A percentile compares a stretch with the other conserved stretches of the same genome.
phyloP scores from a whole-genome alignment of 2,888 invertebrate genomes.

The Cephus spinipes region DNA sequence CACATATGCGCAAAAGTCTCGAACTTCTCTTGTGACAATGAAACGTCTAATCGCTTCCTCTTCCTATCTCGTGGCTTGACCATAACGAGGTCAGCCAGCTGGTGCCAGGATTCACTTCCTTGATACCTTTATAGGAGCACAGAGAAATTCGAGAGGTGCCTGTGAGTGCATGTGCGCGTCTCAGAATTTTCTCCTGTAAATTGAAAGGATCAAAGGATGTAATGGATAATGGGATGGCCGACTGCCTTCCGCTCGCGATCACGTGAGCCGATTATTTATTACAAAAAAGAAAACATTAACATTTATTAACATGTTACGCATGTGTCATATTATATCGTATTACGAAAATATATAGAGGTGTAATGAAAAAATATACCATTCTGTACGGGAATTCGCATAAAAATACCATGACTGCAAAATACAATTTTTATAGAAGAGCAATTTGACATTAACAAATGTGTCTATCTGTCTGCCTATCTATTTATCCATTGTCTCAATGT shows the following conservation, averaged over 20 bases:
- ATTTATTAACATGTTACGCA: slow-evolving; percentile 59
- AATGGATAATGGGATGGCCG: not conserved
- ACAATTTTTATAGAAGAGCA: not conserved
- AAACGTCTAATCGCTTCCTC: not conserved
- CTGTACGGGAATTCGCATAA: not conserved
- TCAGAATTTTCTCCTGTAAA: not conserved
- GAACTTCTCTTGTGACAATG: not conserved
- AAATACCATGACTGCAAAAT: not conserved
- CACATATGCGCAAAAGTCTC: not conserved
- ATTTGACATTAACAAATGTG: not conserved
- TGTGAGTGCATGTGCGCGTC: not conserved
- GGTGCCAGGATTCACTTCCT: not conserved
- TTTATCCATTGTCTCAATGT: not conserved
- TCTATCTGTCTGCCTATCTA: not conserved
- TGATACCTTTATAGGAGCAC: not conserved
- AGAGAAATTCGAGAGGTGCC: not conserved
- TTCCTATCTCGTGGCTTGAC: not conserved
- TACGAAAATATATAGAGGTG: slow-evolving; percentile 49
- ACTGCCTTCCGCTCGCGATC: not conserved
- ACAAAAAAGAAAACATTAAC: slow-evolving; percentile 55
- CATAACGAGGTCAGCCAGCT: not conserved
- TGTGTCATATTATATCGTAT: slow-evolving; percentile 49
- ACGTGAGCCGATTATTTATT: slow-evolving; percentile 40
- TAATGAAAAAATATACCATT: slow-evolving; percentile 35
- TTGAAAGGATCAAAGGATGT: not conserved